Evolutionary conservation across 1,140 invertebrate genomes (phyloP).

Genomic region (Hypothenemus hampei): DNA sequence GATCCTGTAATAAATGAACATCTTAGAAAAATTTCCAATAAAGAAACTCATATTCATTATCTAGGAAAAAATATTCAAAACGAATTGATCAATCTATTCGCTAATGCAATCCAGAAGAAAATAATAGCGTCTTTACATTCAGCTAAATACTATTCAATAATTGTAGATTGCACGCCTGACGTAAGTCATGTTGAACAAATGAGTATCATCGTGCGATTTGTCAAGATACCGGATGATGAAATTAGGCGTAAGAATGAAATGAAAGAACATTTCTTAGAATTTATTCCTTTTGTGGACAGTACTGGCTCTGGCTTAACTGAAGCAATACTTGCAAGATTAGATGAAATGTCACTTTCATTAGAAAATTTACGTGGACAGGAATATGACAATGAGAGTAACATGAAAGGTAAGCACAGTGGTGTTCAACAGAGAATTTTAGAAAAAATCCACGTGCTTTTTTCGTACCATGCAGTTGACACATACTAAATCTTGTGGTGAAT

Average conservation of each 20-base stretch:
- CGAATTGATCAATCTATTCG: too few species aligned
- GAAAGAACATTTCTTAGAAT: constrained; percentile 24
- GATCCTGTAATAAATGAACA: too few species aligned
- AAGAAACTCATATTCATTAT: too few species aligned
- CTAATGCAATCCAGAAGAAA: too few species aligned
- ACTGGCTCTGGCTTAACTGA: constrained; percentile 23
- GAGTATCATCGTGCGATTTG: constrained; percentile 15
- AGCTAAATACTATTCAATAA: constrained; percentile 27
- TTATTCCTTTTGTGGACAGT: constrained; percentile 17
- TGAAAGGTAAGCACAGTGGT: constrained; percentile 32
- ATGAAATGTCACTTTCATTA: constrained; percentile 19
- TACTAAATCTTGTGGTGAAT: constrained; percentile 32
- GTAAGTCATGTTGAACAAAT: constrained; percentile 27
- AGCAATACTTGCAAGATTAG: too few species aligned
- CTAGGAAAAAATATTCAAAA: too few species aligned
- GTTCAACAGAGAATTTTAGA: constrained; percentile 29
- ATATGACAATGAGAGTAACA: constrained; percentile 43
- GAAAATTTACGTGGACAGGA: constrained; percentile 36
- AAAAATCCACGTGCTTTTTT: constrained; percentile 29
- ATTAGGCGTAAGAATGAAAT: constrained; percentile 22
- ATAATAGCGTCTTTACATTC: too few species aligned
- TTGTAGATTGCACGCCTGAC: constrained; percentile 30
- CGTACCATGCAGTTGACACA: constrained; percentile 33
- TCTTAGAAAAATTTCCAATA: too few species aligned
- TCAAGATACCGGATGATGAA: constrained; percentile 16